Base-by-base conservation (phyloP, 2,797 vertebrate genomes). In the Nannoperca obscura region DNA sequence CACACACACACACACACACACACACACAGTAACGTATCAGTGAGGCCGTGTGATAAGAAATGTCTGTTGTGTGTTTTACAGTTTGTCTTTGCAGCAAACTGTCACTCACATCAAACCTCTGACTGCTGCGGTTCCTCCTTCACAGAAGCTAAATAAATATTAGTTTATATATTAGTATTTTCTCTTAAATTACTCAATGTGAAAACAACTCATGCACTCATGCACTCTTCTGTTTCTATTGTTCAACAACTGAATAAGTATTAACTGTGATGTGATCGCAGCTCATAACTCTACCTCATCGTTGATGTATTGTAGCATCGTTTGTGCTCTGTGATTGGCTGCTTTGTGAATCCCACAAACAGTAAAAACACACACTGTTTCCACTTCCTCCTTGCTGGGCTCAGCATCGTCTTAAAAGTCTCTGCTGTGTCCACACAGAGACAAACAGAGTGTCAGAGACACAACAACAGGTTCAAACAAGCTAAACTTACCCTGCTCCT, bases 21-120 rank as follows among this genome's bases (percentile, higher is more conserved):
- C 55, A 55, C 32, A 32, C 32, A 32, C 74, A 74, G 53, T 58
- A 82, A 81, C 55, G 54, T 42, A 73, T 68, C 44, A 62, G 64
- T 54, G 63, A 82, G 64, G 32, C 67, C 1, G 38, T 76, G 64
- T 68, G 89, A 91, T 89, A 90, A 92, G 83, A 62, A 24, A 42
- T 9, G 59, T 67, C 62, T 57, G 76, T 59, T 47, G 54, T 66
- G 19, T 24, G 59, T 71, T 80, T 75, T 71, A 84, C 81, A 80
- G 84, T 84, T 86, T 81, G 68, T 53, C 32, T 65, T 44, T 55
- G 54, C 57, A 76, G 49, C 49, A 3, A 84, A 71, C 69, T 15
- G 68, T 74, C 64, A 47, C 54, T 65, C 46, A 24, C 61, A 50
- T 12, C 62, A 38, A 47, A 30, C 53, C 14, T 2, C 22, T 3